Evolutionary conservation across 1,140 invertebrate species (phyloP).

Genomic region (Phthorimaea operculella): DNA sequence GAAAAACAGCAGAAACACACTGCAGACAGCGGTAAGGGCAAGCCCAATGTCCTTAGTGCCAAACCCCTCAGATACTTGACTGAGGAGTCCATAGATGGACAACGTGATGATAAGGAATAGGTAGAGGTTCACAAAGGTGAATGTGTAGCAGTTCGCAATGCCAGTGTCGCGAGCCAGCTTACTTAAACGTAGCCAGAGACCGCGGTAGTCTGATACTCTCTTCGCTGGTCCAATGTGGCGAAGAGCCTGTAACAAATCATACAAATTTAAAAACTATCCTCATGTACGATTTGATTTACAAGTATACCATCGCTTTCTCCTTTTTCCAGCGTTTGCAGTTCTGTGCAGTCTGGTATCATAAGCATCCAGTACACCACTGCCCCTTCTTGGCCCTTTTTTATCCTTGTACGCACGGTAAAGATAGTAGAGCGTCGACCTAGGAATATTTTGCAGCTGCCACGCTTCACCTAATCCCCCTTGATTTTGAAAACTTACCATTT

Average conservation of each 20-base stretch:
- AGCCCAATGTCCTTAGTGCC: constrained; percentile 75
- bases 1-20: constrained; percentile 72
- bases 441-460: too few relatives aligned
- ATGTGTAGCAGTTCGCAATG: constrained; percentile 71
- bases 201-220: constrained; percentile 73
- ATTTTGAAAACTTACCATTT: constrained; percentile 38
- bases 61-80: constrained; percentile 74
- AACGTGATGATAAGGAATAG: constrained; percentile 75
- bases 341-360: too few relatives aligned
- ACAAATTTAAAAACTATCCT: too few relatives aligned
- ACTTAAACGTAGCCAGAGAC: constrained; percentile 73
- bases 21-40: constrained; percentile 71
- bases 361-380: too few relatives aligned
- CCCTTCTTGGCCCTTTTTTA: too few relatives aligned
- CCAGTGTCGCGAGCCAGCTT: constrained; percentile 72
- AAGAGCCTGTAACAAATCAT: constrained; percentile 55
- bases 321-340: too few relatives aligned
- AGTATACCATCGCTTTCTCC: too few relatives aligned
- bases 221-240: constrained; percentile 72
- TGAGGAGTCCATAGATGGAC: constrained; percentile 75
- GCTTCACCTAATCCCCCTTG: too few relatives aligned
- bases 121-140: constrained; percentile 73
- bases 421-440: too few relatives aligned
- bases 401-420: too few relatives aligned
- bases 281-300: too few relatives aligned